Conservation (phyloP, 2,113 vertebrate species). For the Misgurnus mizolepis region DNA sequence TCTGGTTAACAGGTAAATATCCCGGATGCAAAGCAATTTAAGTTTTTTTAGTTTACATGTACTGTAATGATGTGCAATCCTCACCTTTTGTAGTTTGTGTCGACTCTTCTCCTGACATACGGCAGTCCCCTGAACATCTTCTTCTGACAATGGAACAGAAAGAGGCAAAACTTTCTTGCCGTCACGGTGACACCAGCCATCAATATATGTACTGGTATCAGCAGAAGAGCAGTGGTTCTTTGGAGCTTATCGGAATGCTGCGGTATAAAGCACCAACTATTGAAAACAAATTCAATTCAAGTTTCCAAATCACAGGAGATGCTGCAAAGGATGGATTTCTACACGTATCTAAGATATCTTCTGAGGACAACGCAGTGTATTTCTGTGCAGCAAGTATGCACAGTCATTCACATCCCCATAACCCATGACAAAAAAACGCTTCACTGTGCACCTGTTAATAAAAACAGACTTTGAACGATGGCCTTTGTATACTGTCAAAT, state of each 20-base stretch:
- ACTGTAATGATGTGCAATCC: background rate
- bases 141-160: background rate
- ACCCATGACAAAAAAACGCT: conserved; percentile 26
- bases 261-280: background rate
- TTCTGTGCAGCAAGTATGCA: conserved; percentile 65
- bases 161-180: conserved; percentile 37
- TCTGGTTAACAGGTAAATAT: conserved; percentile 31
- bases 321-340: conserved; percentile 27
- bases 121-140: conserved; percentile 35
- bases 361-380: conserved; percentile 51
- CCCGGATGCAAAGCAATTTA: background rate
- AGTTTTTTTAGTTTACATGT: background rate
- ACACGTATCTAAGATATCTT: conserved; percentile 18
- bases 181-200: conserved; percentile 45
- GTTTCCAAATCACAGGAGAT: conserved; percentile 45
- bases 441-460: conserved; percentile 14
- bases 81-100: conserved; percentile 8
- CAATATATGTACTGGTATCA: conserved; percentile 57
- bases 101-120: conserved; percentile 29
- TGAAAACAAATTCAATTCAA: conserved; percentile 40
- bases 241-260: conserved; percentile 48
- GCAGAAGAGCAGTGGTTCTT: conserved; percentile 32
- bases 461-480: background rate
- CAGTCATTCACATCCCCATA: conserved; percentile 30
- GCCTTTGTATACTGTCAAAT: too few species aligned